Base-by-base conservation (phyloP, 2,888 invertebrate species). In the Agriotes lineatus region DNA sequence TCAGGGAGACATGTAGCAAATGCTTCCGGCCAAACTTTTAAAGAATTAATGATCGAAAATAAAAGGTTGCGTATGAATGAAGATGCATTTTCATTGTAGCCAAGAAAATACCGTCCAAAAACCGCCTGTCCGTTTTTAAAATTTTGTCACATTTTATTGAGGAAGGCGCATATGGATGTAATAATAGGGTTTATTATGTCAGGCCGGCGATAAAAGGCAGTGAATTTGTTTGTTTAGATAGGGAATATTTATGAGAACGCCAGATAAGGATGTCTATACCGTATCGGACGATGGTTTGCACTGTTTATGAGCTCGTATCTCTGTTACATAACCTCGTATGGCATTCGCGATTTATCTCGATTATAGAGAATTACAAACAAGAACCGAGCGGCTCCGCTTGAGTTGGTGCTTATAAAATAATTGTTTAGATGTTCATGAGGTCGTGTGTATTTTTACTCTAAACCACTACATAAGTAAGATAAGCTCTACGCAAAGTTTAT, bases 191-290 rank as follows among this genome's bases (percentile, higher is more conserved):
- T 10, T 14, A 33, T 56, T 56, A 56, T 56, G 56, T 56, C 14
- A 56, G 56, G 20, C 19, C 22, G 25, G 66, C 70, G 71, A 72
- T 68, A 71, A 73, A 71, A 69, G 70, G 67, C 67, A 72, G 67
- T 69, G 70, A 72, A 73, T 73, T 73, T 73, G 70, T 70, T 72
- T 72, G 67, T 50, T 25, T 63, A 72, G 74, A 72, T 74, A 70
- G 56, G 67, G 57, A 25, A 33, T 72, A 73, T 73, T 73, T 73
- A 74, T 71, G 72, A 62, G 67, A 66, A 72, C 59, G 59, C 60
- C 60, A 65, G 73, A 73, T 73, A 73, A 73, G 71, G 69, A 69
- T 69, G 65, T 66, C 63, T 64, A 63, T 64, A 62, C 66, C 67
- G 69, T 74, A 72, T 74, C 69, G 72, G 69, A 69, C 67, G 58